These are phyloP conservation scores for Malurus melanocephalus DNA, from an alignment of 2,113 vertebrate species.

Conservation along the genomic window DNA sequence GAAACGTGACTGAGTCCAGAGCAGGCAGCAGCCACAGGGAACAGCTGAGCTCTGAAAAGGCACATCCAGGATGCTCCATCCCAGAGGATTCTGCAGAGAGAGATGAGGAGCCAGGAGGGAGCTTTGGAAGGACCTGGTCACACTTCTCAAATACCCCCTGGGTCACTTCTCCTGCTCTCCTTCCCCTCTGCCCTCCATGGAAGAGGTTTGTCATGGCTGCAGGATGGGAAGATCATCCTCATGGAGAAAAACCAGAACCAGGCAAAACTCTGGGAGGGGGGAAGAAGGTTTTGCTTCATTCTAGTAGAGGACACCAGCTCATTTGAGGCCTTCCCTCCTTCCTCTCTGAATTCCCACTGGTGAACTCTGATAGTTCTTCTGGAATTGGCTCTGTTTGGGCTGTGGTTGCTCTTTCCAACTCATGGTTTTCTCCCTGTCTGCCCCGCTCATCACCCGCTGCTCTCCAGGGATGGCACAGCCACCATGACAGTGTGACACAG, in stretches of 20 bases:
- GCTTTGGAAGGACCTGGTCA: neutral
- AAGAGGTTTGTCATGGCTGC: neutral
- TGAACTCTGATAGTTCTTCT: neutral
- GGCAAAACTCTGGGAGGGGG: rapidly evolving
- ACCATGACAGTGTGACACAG: rapidly evolving
- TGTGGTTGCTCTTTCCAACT: neutral
- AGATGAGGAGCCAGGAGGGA: neutral
- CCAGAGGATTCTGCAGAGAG: neutral
- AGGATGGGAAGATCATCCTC: neutral
- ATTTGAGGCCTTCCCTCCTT: neutral
- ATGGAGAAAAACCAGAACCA: rapidly evolving
- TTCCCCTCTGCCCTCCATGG: neutral
- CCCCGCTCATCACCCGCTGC: neutral
- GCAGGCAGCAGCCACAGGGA: neutral
- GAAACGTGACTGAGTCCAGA: neutral
- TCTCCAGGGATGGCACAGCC: neutral
- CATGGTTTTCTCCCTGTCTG: neutral
- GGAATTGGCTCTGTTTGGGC: neutral
- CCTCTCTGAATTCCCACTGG: neutral
- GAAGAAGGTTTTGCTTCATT: neutral
- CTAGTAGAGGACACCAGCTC: neutral
- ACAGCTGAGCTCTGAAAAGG: neutral
- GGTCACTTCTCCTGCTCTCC: neutral
- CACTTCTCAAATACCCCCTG: neutral
- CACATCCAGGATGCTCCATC: neutral